phyloP scores from a whole-genome alignment of 2,888 invertebrate genomes.

The Acleris emargana region DNA sequence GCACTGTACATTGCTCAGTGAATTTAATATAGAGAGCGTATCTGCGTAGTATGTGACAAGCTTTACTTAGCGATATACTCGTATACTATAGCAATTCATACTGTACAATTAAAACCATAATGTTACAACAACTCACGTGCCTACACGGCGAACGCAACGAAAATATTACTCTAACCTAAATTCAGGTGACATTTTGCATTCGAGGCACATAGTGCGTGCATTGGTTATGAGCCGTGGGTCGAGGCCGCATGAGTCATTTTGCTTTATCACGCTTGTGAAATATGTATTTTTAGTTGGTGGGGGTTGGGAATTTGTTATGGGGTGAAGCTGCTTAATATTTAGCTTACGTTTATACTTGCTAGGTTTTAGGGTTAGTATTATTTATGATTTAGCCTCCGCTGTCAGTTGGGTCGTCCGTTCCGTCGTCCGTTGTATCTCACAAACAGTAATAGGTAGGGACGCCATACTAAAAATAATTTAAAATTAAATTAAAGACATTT shows the following conservation, averaged over 20 bases:
- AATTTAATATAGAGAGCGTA: no score
- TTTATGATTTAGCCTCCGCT: no score
- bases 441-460: no score
- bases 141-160: constrained; percentile 6
- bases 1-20: no score
- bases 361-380: no score
- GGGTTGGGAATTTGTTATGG: constrained; percentile 13
- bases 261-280: constrained; percentile 19
- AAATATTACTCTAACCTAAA: constrained; percentile 27
- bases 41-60: no score
- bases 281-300: constrained; percentile 22
- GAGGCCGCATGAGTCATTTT: constrained; percentile 12
- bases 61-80: no score
- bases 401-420: no score
- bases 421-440: no score
- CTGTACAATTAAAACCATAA: constrained; percentile 6
- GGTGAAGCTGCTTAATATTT: constrained; percentile 7
- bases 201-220: constrained; percentile 13
- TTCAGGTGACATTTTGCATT: constrained; percentile 24
- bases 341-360: neutral
- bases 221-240: constrained; percentile 15
- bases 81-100: neutral
- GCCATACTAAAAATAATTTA: no score
- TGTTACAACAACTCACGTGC: constrained; percentile 19
- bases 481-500: no score